Percentiles rank a stretch among this genome's conserved stretches.
These are phyloP conservation scores for Triplophysa bombifrons DNA, from an alignment of 2,797 vertebrate species.

Conservation along the genomic window DNA sequence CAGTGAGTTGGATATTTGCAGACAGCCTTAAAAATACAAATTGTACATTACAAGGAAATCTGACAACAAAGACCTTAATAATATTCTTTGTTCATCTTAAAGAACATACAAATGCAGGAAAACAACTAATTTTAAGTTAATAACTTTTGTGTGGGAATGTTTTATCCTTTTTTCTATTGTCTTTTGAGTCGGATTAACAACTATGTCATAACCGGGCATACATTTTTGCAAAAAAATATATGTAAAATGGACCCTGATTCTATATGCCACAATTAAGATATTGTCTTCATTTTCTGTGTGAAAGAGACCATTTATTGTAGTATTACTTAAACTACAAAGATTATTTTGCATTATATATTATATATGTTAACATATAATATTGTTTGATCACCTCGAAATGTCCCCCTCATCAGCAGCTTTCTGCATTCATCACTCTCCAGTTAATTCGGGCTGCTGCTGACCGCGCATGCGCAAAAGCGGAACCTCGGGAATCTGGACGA, in stretches of 20 bases:
- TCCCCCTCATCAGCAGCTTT: background rate
- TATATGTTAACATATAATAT: too few species aligned
- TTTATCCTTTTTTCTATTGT: too few species aligned
- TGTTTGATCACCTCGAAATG: background rate
- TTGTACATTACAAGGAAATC: background rate
- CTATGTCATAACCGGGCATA: background rate
- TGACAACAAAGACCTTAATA: background rate
- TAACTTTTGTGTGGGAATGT: too few species aligned
- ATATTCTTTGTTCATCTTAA: conserved; percentile 9
- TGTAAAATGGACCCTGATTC: too few species aligned
- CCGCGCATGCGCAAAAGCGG: conserved; percentile 34
- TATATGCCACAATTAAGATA: too few species aligned
- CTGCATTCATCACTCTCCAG: background rate
- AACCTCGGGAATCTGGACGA: background rate
- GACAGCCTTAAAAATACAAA: background rate
- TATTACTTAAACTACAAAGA: too few species aligned
- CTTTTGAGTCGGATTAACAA: background rate
- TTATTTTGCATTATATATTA: too few species aligned
- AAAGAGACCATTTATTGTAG: too few species aligned
- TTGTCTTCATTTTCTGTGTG: too few species aligned
- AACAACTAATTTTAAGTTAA: too few species aligned
- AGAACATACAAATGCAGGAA: background rate
- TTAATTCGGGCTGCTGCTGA: background rate
- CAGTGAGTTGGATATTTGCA: background rate
- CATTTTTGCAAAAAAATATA: too few species aligned